A percentile compares a stretch with the other conserved stretches of the same genome.
These are phyloP conservation scores for Luehdorfia chinensis DNA, from an alignment of 1,140 invertebrate species.

Conservation along the genomic window DNA sequence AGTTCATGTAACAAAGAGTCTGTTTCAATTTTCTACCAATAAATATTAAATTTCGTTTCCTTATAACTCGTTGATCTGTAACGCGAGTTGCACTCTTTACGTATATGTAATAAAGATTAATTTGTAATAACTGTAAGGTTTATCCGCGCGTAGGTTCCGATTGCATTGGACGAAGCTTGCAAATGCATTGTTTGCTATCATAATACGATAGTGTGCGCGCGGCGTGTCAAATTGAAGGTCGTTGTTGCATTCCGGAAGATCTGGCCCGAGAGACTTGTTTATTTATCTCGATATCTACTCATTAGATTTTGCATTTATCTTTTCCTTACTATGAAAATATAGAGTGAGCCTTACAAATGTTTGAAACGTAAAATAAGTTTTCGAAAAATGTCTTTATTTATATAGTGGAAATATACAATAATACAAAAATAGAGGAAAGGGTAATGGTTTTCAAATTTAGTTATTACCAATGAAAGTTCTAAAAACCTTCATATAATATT, in stretches of 20 bases:
- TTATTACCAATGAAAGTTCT: too few relatives aligned
- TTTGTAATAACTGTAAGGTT: conserved; percentile 19
- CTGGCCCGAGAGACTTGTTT: conserved; percentile 25
- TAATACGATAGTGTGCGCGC: conserved; percentile 33
- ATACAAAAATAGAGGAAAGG: too few relatives aligned
- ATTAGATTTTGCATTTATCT: conserved; percentile 2
- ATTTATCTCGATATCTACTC: conserved; percentile 11
- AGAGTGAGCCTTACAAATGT: too few relatives aligned
- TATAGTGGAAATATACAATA: too few relatives aligned
- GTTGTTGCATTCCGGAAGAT: conserved; percentile 43
- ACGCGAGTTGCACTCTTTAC: conserved; percentile 26
- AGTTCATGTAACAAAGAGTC: conserved; percentile 5
- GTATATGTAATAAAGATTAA: conserved; percentile 26
- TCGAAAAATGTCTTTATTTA: too few relatives aligned
- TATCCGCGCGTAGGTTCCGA: conserved; percentile 46
- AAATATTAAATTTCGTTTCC: conserved; percentile 47
- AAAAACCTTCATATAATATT: too few relatives aligned
- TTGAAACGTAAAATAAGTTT: too few relatives aligned
- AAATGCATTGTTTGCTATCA: conserved; percentile 44
- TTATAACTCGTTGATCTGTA: conserved; percentile 34
- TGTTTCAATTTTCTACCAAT: conserved; percentile 40
- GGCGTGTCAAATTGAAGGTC: conserved; percentile 51
- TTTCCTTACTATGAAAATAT: not conserved
- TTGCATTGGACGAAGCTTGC: conserved; percentile 55
- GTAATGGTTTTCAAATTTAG: too few relatives aligned